Base-by-base conservation (phyloP, 2,888 invertebrate species). In the Pecten maximus region DNA sequence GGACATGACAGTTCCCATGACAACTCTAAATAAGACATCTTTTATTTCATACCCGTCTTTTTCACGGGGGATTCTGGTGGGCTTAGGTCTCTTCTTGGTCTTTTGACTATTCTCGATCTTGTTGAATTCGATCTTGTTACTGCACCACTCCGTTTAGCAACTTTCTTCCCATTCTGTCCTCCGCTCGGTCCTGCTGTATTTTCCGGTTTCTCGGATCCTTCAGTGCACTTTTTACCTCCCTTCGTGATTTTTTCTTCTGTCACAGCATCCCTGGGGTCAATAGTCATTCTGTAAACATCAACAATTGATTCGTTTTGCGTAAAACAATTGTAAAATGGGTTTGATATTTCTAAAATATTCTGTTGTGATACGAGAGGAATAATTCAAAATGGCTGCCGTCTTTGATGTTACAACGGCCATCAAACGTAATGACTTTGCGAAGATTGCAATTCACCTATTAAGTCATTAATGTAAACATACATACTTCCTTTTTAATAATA, bases 61-160 rank as follows among this genome's bases (percentile, higher is more conserved):
- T 95, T 95, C 2, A 92, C 94, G 19, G 95, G 95, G 16, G 95
- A 95, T 40, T 93, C 94, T 4, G 94, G 94, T 19, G 95, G 95
- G 87, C 95, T 95, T 6, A 94, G 88, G 90, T 95, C 95, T 87
- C 94, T 92, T 88, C 93, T 93, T 19, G 94, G 93, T 90, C 93
- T 93, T 89, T 94, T 94, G 16, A 95, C 93, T 40, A 94, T 92
- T 89, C 95, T 92, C 0, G 94, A 94, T 87, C 95, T 90, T 35
- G 94, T 94, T 39, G 93, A 93, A 87, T 92, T 92, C 0, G 91
- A 28, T 40, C 90, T 88, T 2, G 88, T 44, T 40, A 89, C 74
- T 2, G 89, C 86, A 23, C 89, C 74, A 40, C 91, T 40, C 35
- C 74, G 90, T 15, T 39, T 60, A 15, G 89, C 28, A 16, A 88